Conservation (phyloP, 2,113 vertebrate genomes). For the Sander lucioperca region DNA sequence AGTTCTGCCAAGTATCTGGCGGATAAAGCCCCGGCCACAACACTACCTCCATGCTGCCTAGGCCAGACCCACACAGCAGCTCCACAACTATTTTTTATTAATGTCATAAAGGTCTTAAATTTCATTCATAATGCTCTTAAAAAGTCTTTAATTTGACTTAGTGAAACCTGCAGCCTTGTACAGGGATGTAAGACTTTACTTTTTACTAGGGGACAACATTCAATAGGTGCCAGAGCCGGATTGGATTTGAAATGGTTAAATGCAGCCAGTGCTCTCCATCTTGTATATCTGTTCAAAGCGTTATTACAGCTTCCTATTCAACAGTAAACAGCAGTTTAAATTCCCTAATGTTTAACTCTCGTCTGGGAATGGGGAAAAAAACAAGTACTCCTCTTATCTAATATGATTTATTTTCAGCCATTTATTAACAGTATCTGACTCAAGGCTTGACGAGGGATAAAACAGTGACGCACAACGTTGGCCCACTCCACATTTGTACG, state of each 20-base stretch:
- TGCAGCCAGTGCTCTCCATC: slow-evolving; percentile 38
- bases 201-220: slow-evolving; percentile 52
- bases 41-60: no score
- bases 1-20: no score
- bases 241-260: slow-evolving; percentile 65
- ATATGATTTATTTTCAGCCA: slow-evolving; percentile 66
- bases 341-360: slow-evolving; percentile 30
- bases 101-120: no score
- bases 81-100: no score
- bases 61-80: no score
- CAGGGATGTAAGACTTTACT: slow-evolving; percentile 40
- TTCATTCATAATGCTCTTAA: no score
- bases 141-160: no score
- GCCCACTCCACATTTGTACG: slow-evolving; percentile 42
- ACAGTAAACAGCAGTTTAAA: slow-evolving; percentile 36
- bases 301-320: slow-evolving; percentile 40
- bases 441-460: slow-evolving; percentile 62
- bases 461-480: slow-evolving; percentile 48
- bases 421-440: slow-evolving; percentile 70
- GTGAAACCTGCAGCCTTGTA: no score
- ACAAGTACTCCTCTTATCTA: slow-evolving; percentile 59
- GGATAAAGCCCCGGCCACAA: no score
- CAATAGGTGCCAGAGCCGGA: slow-evolving; percentile 45
- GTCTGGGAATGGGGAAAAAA: slow-evolving; percentile 31
- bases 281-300: slow-evolving; percentile 64